Evolutionary conservation across 1,140 invertebrate genomes (phyloP).

Genomic region (Batillaria attramentaria): DNA sequence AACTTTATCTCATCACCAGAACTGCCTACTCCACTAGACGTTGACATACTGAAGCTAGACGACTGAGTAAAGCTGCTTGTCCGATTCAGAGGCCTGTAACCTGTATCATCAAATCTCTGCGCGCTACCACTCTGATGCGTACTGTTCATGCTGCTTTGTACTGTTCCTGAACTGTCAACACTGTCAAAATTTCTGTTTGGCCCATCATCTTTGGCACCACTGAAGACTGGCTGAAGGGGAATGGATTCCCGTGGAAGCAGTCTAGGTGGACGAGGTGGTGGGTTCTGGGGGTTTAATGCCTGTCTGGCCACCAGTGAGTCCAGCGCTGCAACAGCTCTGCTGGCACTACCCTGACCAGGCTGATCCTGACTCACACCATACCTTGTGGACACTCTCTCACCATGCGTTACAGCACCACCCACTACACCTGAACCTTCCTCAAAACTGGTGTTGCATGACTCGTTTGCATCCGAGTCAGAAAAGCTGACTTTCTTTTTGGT

Average conservation of each 20-base stretch:
- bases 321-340: too few relatives aligned
- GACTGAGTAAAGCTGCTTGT: background rate
- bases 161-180: too few relatives aligned
- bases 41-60: background rate
- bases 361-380: background rate
- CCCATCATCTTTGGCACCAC: too few relatives aligned
- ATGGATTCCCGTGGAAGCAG: background rate
- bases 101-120: too few relatives aligned
- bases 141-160: too few relatives aligned
- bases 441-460: slow-evolving; percentile 24
- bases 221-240: too few relatives aligned
- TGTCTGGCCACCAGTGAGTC: background rate
- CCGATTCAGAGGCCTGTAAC: too few relatives aligned
- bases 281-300: background rate
- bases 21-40: background rate
- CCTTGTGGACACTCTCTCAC: too few relatives aligned
- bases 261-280: background rate
- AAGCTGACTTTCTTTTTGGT: slow-evolving; percentile 77
- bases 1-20: slow-evolving; percentile 13
- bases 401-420: background rate
- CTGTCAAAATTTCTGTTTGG: too few relatives aligned
- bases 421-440: background rate
- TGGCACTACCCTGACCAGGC: background rate
- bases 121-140: background rate
- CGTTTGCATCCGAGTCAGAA: slow-evolving; percentile 77